Evolutionary conservation across 1,140 invertebrate species (phyloP).

Genomic region (Rhizoglyphus robini): DNA sequence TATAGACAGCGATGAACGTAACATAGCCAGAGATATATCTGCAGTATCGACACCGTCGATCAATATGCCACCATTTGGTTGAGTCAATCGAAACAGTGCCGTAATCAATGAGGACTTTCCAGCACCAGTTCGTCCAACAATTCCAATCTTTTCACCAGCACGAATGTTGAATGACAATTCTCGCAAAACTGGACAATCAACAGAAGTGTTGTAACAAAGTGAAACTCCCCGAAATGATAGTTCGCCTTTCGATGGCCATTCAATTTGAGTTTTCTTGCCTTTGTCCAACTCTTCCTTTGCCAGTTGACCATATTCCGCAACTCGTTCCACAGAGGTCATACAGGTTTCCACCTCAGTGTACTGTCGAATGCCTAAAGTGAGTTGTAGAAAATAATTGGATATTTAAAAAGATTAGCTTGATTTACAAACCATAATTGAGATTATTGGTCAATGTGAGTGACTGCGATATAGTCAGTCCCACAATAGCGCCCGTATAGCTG

Average conservation of each 20-base stretch:
- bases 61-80: constrained; percentile 33
- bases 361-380: constrained; percentile 56
- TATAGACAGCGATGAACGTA: constrained; percentile 36
- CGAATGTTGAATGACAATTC: constrained; percentile 44
- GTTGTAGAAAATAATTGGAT: no score
- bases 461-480: constrained; percentile 54
- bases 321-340: constrained; percentile 56
- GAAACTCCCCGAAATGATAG: constrained; percentile 53
- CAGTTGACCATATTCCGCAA: constrained; percentile 45
- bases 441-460: constrained; percentile 56
- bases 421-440: constrained; percentile 58
- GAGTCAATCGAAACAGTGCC: constrained; percentile 34
- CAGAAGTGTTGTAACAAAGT: constrained; percentile 45
- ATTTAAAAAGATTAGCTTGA: neutral
- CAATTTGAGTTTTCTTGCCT: constrained; percentile 30
- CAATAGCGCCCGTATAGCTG: neutral
- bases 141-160: constrained; percentile 33
- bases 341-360: constrained; percentile 65
- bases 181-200: constrained; percentile 48
- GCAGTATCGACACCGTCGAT: constrained; percentile 40
- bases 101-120: constrained; percentile 35
- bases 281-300: constrained; percentile 44
- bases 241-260: constrained; percentile 53
- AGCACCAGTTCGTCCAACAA: constrained; percentile 39
- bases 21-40: constrained; percentile 36